Evolutionary conservation across 2,888 invertebrate species (phyloP).

Genomic region (Dasypolia templi): DNA sequence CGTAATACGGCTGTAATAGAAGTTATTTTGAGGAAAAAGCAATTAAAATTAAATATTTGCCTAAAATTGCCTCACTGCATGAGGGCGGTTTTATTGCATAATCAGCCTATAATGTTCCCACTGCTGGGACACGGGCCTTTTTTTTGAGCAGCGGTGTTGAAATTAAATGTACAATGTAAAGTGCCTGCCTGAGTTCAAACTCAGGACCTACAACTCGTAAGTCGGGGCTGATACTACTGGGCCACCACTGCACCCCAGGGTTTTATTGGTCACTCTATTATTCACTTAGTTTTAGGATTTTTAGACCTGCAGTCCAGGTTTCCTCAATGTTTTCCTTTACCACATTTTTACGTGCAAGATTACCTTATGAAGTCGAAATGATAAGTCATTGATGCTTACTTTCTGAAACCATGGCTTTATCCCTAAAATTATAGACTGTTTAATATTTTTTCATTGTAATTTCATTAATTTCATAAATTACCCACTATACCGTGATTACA

Average conservation of each 20-base stretch:
- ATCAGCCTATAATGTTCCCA: no score
- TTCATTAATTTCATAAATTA: conserved; percentile 3
- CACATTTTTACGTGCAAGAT: not conserved
- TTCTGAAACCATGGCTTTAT: not conserved
- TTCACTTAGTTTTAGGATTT: not conserved
- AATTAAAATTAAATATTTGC: not conserved
- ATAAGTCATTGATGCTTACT: not conserved
- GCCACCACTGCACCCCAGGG: no score
- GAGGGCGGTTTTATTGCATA: not conserved
- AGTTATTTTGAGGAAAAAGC: not conserved
- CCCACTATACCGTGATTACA: not conserved
- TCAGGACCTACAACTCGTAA: no score
- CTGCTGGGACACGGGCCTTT: no score
- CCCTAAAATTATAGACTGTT: conserved; percentile 2
- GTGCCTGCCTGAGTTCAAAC: no score
- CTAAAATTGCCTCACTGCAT: not conserved
- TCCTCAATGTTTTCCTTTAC: not conserved
- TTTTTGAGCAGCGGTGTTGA: no score
- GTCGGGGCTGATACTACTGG: no score
- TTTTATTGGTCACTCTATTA: not conserved
- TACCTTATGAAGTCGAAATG: not conserved
- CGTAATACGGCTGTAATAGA: not conserved
- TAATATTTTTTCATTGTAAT: conserved; percentile 3
- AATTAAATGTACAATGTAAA: no score
- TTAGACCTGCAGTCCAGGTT: not conserved